Conservation (phyloP, 1,140 invertebrate genomes). For the Wasmannia auropunctata region DNA sequence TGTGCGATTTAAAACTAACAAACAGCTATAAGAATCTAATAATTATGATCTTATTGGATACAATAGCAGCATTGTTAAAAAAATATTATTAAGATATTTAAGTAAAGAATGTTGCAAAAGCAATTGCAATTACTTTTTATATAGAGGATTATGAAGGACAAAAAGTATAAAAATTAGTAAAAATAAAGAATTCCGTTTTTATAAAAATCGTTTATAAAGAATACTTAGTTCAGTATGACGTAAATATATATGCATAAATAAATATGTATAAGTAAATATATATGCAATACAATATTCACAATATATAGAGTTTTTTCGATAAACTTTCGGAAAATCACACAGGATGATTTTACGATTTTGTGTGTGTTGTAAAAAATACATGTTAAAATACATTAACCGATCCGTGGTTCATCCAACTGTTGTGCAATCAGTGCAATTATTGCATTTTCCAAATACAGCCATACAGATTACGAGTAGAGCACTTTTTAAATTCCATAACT, state of each 20-base stretch:
- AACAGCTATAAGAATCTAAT: background rate
- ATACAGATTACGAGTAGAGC: background rate
- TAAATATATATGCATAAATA: background rate
- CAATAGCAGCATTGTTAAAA: background rate
- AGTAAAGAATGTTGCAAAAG: background rate
- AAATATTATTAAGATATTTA: background rate
- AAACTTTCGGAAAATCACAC: background rate
- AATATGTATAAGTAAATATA: too few relatives aligned
- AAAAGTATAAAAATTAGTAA: background rate
- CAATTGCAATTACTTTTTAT: background rate
- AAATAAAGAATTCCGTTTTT: background rate
- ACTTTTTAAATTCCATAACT: constrained; percentile 13
- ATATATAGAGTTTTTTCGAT: background rate
- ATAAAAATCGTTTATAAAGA: background rate
- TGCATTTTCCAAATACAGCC: background rate
- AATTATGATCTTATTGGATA: background rate
- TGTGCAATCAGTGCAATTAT: background rate
- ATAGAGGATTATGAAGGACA: background rate
- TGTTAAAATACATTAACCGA: background rate
- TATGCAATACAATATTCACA: background rate
- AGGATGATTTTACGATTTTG: background rate
- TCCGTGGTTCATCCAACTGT: background rate
- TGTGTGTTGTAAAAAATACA: background rate
- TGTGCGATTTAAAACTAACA: background rate
- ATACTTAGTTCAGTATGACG: background rate